Base-by-base conservation (phyloP, 2,797 vertebrate genomes). In the Furcifer pardalis region DNA sequence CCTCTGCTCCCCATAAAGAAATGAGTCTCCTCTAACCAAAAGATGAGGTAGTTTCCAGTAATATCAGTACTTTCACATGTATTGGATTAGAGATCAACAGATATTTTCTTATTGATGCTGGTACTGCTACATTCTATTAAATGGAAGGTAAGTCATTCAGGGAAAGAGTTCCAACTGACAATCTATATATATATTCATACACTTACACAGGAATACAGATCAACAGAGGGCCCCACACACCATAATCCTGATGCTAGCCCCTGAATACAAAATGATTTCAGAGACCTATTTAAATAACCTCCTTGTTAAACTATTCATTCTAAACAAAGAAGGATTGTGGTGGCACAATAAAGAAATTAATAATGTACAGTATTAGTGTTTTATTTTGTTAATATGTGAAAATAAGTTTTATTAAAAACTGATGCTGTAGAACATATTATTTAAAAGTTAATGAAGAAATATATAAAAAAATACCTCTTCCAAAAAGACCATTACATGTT, bases 401-500 rank as follows among this genome's bases (percentile, higher is more conserved):
- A 62, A 78, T 2, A 15, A 65, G 21, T 27, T 42, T 74, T 65
- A 40, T 35, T 62, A 62, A 79, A 81, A 63, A 46, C 35, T 13
- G 40, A 15, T 76, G 30, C 5, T 32, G 27, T 42, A 68, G 35
- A 68, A 44, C 60, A 74, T 35, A 30, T 30, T 21, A 37, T 73
- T 52, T 59, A 56, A 75, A n/a, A 73, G 7, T 52, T 2, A 17
- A 83, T 21, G 5, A 84, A 56, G n/a, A 42, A 83, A 13, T 12
- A 44, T 68, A 79, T 56, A 59, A 52, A 86, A 17, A 40, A 86
- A 92, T 93, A 97, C 96, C 96, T 97, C 94, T 37, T 96, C 95
- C 40, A 94, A 78, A 56, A 95, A 95, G 88, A 89, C 60, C 65
- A 94, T 94, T 68, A 95, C 86, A 78, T 96, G 95, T 56, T 90